These are phyloP conservation scores for Caloenas nicobarica DNA, from an alignment of 2,113 vertebrate species.

Conservation along the genomic window DNA sequence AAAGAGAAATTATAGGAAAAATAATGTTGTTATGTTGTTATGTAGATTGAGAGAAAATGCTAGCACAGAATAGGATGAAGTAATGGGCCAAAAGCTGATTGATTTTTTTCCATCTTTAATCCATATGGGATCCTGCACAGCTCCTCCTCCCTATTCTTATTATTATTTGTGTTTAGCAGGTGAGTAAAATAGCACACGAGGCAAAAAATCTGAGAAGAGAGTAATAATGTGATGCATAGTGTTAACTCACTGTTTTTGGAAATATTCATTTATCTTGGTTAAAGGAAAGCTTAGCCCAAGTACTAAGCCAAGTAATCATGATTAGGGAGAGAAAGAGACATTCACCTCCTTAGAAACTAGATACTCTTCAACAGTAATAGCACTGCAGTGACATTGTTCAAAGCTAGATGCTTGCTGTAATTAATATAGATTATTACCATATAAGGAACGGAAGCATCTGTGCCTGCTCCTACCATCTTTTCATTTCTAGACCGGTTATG, in stretches of 20 bases:
- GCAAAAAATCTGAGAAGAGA: constrained; percentile 25
- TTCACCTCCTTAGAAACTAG: constrained; percentile 38
- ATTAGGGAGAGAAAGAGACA: constrained; percentile 52
- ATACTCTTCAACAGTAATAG: constrained; percentile 20
- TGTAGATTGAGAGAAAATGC: neutral
- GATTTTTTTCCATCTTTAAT: neutral
- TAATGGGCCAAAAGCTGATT: neutral
- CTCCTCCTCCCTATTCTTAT: neutral
- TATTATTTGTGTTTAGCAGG: neutral
- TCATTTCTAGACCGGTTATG: neutral
- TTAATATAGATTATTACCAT: constrained; percentile 45
- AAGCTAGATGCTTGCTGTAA: constrained; percentile 22
- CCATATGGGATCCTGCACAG: neutral
- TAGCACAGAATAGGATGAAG: neutral
- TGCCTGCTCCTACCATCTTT: neutral
- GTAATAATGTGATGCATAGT: neutral
- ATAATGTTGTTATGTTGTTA: neutral
- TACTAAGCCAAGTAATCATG: constrained; percentile 51
- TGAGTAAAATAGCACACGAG: neutral
- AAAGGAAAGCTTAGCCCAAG: constrained; percentile 17
- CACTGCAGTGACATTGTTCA: constrained; percentile 3
- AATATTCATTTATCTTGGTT: constrained; percentile 46
- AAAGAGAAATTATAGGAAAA: neutral
- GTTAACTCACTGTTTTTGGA: constrained; percentile 29
- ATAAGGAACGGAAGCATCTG: neutral